Conservation (phyloP, 2,113 vertebrate genomes). For the Dipodomys stephensi region DNA sequence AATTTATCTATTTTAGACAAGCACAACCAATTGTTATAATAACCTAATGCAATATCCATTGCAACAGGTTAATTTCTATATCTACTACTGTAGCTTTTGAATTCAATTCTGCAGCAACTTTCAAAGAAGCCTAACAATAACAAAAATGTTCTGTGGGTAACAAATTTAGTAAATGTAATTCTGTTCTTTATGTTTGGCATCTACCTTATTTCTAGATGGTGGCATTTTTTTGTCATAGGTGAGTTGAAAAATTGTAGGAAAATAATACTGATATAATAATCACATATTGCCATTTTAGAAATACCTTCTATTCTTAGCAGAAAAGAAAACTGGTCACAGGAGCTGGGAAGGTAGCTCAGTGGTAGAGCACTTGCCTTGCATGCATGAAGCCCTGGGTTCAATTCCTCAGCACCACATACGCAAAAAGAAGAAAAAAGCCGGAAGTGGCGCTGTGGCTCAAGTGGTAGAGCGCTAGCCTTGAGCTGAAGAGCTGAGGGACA, state of each 20-base stretch:
- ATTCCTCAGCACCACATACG: no score
- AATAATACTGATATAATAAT: slow-evolving; percentile 17
- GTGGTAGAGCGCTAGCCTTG: no score
- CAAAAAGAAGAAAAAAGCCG: no score
- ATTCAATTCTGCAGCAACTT: slow-evolving; percentile 33
- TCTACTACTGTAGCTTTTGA: neutral
- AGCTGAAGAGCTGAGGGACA: no score
- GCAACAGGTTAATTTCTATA: neutral
- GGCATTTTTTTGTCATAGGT: neutral
- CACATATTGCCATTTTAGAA: slow-evolving; percentile 23
- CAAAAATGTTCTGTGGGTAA: neutral
- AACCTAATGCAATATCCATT: no score
- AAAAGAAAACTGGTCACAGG: neutral
- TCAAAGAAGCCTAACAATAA: neutral
- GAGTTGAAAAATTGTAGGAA: neutral
- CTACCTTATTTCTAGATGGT: neutral
- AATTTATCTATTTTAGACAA: neutral
- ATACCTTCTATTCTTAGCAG: neutral
- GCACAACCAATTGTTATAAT: neutral
- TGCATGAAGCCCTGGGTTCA: no score
- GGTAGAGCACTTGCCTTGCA: no score
- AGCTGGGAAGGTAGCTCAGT: no score
- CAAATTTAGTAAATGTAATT: neutral
- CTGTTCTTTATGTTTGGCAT: neutral
- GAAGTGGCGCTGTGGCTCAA: no score